Conservation (phyloP, 1,140 invertebrate species). For the Nylanderia fulva region DNA sequence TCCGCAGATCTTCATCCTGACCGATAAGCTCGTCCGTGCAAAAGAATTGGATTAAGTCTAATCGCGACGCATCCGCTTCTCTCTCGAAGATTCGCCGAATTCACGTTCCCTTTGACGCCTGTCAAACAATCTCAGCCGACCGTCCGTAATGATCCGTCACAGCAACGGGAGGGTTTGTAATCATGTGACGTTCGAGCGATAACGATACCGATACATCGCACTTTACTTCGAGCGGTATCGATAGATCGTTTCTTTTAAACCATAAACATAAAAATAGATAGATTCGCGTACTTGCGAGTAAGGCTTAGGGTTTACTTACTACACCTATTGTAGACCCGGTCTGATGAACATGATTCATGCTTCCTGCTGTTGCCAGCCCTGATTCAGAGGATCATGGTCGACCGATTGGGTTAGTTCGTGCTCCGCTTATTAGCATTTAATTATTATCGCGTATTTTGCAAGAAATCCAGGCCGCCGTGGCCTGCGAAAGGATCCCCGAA, state of each 20-base stretch:
- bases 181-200: constrained; percentile 33
- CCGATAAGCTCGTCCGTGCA: neutral
- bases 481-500: neutral
- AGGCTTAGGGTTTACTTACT: too few species aligned
- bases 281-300: too few species aligned
- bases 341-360: constrained; percentile 76
- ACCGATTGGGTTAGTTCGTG: constrained; percentile 86
- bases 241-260: neutral
- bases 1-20: constrained; percentile 93
- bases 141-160: neutral
- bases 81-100: neutral
- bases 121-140: constrained; percentile 58
- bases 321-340: too few species aligned
- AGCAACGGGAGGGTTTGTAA: constrained; percentile 24
- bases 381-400: constrained; percentile 87
- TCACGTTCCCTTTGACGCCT: too few species aligned
- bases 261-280: neutral
- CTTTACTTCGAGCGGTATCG: neutral
- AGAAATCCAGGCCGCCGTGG: neutral
- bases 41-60: constrained; percentile 14
- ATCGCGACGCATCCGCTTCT: neutral
- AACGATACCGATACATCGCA: constrained; percentile 6
- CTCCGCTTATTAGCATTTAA: constrained; percentile 67
- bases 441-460: constrained; percentile 47
- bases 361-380: constrained; percentile 83